Conservation (phyloP, 2,797 vertebrate species). For the Dicrostonyx torquatus region DNA sequence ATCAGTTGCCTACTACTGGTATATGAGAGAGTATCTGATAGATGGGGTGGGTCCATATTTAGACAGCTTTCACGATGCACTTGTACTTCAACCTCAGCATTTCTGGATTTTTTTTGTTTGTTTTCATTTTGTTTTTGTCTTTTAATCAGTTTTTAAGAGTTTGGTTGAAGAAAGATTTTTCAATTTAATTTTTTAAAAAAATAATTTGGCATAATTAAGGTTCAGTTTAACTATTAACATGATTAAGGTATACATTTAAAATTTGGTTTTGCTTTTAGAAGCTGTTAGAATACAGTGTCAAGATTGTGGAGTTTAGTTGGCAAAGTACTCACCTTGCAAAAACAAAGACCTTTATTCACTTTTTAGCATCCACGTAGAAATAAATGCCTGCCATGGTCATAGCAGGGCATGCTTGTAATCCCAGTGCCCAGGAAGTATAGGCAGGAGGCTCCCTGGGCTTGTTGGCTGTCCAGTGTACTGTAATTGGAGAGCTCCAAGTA, state of each 20-base stretch:
- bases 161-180: conserved; percentile 29
- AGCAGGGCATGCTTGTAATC: background rate
- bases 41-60: background rate
- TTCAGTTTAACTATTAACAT: background rate
- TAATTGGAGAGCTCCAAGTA: background rate
- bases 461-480: background rate
- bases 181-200: background rate
- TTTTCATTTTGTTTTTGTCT: background rate
- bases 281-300: background rate
- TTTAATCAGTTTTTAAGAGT: background rate
- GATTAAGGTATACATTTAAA: background rate
- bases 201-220: background rate
- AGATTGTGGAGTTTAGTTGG: background rate
- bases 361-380: background rate
- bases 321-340: background rate
- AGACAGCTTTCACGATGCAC: background rate
- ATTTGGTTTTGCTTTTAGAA: background rate
- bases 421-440: too few species aligned
- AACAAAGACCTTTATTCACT: background rate
- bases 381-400: background rate
- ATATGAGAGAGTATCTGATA: background rate
- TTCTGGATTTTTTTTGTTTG: too few species aligned
- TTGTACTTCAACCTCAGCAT: background rate
- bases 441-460: background rate
- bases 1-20: background rate